Conservation (phyloP, 1,140 invertebrate genomes). For the Kradibia gibbosae region DNA sequence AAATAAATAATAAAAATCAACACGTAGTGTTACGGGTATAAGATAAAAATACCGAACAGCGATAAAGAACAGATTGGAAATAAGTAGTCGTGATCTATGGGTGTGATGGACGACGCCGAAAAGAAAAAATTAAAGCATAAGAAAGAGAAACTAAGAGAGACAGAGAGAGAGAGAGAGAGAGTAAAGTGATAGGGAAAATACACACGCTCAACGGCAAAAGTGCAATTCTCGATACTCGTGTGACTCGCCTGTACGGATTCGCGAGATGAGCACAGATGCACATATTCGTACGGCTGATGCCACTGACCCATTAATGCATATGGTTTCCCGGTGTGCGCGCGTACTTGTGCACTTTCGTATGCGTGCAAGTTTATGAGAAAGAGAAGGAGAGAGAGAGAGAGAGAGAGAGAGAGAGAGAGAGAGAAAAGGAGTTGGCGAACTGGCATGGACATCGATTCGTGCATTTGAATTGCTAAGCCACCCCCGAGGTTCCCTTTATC, state of each 20-base stretch:
- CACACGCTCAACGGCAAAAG: slow-evolving; percentile 57
- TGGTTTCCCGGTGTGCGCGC: slow-evolving; percentile 57
- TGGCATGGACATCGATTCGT: slow-evolving; percentile 22
- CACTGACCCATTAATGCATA: slow-evolving; percentile 72
- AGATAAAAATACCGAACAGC: slow-evolving; percentile 9
- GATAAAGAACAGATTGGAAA: slow-evolving; percentile 16
- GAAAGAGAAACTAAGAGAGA: slow-evolving; percentile 12
- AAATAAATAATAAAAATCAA: slow-evolving; percentile 4
- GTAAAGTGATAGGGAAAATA: slow-evolving; percentile 38
- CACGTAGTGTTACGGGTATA: background rate
- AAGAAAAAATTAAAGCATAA: no score
- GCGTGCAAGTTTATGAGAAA: slow-evolving; percentile 24
- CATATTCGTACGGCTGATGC: slow-evolving; percentile 58
- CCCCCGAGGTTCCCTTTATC: background rate
- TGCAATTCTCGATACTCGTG: slow-evolving; percentile 62
- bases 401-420: no score
- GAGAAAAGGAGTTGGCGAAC: no score
- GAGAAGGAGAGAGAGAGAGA: slow-evolving; percentile 11
- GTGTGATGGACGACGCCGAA: background rate
- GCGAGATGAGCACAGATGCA: slow-evolving; percentile 22
- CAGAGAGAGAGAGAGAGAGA: slow-evolving; percentile 36
- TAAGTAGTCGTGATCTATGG: background rate
- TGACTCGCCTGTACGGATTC: background rate
- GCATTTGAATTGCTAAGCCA: slow-evolving; percentile 63
- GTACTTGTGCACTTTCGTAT: no score